A percentile compares a stretch with the other conserved stretches of the same genome.
Conservation (phyloP, 2,888 invertebrate species). For the Thymelicus acteon region DNA sequence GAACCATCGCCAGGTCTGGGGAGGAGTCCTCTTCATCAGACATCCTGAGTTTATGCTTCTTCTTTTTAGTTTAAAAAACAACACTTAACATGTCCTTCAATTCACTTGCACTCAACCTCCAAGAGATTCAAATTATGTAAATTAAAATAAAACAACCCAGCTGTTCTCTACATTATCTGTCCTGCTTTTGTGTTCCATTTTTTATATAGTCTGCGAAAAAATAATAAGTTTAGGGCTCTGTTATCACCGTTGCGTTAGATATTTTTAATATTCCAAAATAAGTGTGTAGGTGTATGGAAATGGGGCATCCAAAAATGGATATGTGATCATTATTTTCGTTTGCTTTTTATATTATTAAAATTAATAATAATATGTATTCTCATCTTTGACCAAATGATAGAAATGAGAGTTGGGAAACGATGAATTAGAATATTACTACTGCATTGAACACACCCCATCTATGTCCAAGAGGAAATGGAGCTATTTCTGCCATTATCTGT, state of each 20-base stretch:
- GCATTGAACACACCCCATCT: constrained; percentile 32
- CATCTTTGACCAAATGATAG: background rate
- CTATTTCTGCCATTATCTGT: constrained; percentile 70
- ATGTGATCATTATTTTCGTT: constrained; percentile 4
- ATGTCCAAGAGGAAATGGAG: constrained; percentile 61
- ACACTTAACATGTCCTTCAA: constrained; percentile 58
- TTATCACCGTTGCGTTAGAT: constrained; percentile 23
- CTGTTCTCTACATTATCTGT: constrained; percentile 48
- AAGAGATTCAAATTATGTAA: constrained; percentile 56
- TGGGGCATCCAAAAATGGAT: constrained; percentile 40
- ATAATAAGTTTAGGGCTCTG: constrained; percentile 11
- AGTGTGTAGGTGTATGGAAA: constrained; percentile 47
- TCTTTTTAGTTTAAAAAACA: constrained; percentile 41
- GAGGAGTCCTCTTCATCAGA: constrained; percentile 81
- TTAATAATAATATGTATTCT: background rate
- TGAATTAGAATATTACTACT: constrained; percentile 14
- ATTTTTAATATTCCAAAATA: constrained; percentile 23
- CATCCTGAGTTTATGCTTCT: constrained; percentile 57
- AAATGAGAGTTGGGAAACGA: background rate
- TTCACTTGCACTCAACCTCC: constrained; percentile 55
- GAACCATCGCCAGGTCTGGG: constrained; percentile 72
- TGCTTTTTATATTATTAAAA: background rate
- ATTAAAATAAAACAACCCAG: constrained; percentile 58
- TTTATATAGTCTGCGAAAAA: constrained; percentile 51
- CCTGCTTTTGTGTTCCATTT: constrained; percentile 52